A percentile compares a stretch with the other conserved stretches of the same genome.
Conservation (phyloP, 2,888 invertebrate genomes). For the Leptopilina drosophilae region DNA sequence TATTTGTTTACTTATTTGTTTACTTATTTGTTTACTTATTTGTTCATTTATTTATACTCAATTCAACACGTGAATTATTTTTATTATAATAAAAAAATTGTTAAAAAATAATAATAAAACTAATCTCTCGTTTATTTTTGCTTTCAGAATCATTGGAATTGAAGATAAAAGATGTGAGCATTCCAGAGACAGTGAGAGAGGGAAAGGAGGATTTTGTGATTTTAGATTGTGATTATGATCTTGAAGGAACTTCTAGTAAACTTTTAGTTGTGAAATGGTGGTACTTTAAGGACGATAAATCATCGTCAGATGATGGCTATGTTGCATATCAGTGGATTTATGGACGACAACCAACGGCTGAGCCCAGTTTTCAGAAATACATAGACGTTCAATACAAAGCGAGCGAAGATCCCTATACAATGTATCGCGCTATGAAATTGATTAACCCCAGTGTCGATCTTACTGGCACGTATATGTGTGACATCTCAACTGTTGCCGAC, state of each 20-base stretch:
- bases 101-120: too few species aligned
- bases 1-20: too few species aligned
- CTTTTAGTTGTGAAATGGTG: conserved; percentile 79
- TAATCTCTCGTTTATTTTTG: neutral
- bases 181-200: conserved; percentile 68
- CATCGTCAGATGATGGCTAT: conserved; percentile 73
- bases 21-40: too few species aligned
- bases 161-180: conserved; percentile 68
- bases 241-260: conserved; percentile 70
- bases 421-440: conserved; percentile 80
- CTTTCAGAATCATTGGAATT: conserved; percentile 69
- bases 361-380: conserved; percentile 72
- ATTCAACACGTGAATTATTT: too few species aligned
- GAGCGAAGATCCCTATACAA: conserved; percentile 74
- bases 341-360: conserved; percentile 69
- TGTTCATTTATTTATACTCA: too few species aligned
- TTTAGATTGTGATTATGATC: conserved; percentile 78
- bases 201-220: conserved; percentile 73
- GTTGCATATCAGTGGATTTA: conserved; percentile 78
- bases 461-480: conserved; percentile 80
- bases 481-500: conserved; percentile 77
- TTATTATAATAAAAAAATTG: too few species aligned
- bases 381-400: conserved; percentile 76
- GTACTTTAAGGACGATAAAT: conserved; percentile 61
- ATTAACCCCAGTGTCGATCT: conserved; percentile 78